Base-by-base conservation (phyloP, 1,140 invertebrate species). In the Drepana arcuata region DNA sequence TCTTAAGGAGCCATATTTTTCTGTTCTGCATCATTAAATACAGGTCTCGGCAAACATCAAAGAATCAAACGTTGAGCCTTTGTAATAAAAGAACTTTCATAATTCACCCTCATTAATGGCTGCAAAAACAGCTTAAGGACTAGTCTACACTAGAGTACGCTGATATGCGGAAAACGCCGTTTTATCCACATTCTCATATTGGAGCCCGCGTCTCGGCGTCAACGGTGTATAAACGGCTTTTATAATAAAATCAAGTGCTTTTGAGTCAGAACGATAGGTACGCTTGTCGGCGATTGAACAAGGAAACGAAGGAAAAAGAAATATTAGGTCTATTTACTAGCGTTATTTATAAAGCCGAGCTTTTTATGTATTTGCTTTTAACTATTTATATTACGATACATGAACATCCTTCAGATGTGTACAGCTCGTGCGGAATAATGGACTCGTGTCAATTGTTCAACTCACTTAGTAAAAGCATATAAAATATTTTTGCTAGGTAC, bases 181-280 rank as follows among this genome's bases (percentile, higher is more conserved):
- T 33, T 50, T 53, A 53, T 49, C 53, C 38, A 16, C 29, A 51
- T 61, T 62, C 56, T 60, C 13, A 30, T 29, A 30, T 28, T 33
- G 27, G 32, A 35, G 31, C 37, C n/a, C 33, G 29, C 48, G 52
- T 58, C 57, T 53, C 48, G 48, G 34, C 57, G 41, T 47, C 49
- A 40, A 46, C 45, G 39, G 16, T 38, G 52, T 45, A 55, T 43
- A 60, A 65, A 56, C 53, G 37, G 48, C 48, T 75, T 62, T 66
- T 70, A 57, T 63, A 50, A 56, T 62, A 72, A 70, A 67, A 62
- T 66, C 62, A 66, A 59, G 61, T 48, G 47, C 65, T 59, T 62
- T 47, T 47, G 42, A 48, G 49, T n/a, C 53, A 52, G 51, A 56
- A 38, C 46, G 48, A 48, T 48, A 50, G 40, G 47, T 44, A 29